Conservation (phyloP, 2,888 invertebrate species). For the Tolmerus cingulatus region DNA sequence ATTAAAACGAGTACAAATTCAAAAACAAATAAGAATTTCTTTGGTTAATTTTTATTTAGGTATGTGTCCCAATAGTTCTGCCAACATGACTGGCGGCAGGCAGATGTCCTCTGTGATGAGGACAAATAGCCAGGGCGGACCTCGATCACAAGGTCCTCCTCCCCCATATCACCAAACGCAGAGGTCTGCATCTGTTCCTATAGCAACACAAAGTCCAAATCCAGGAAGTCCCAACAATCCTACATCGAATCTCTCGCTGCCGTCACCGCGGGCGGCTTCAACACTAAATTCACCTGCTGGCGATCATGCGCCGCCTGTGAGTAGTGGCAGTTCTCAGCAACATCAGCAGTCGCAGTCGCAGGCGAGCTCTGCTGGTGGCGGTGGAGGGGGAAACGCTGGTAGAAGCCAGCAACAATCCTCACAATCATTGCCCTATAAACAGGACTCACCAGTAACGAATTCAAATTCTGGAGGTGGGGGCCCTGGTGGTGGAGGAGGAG, state of each 20-base stretch:
- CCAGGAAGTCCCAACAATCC: constrained; percentile 77
- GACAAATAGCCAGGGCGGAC: constrained; percentile 52
- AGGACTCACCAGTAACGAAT: constrained; percentile 21
- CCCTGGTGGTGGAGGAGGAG: neutral
- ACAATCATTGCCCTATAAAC: constrained; percentile 63
- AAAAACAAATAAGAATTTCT: too few relatives aligned
- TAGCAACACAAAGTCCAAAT: constrained; percentile 77
- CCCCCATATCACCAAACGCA: constrained; percentile 80
- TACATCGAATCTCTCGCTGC: constrained; percentile 74
- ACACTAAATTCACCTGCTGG: constrained; percentile 75
- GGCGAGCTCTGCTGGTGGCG: constrained; percentile 30
- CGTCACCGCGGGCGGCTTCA: constrained; percentile 74
- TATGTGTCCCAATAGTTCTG: constrained; percentile 1
- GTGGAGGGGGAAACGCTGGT: constrained; percentile 43
- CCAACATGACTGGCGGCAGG: constrained; percentile 44
- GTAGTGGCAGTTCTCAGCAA: constrained; percentile 45
- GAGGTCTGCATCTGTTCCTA: constrained; percentile 76
- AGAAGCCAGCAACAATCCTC: constrained; percentile 41
- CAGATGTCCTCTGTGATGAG: constrained; percentile 49
- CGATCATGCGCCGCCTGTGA: constrained; percentile 64
- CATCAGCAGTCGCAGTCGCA: neutral
- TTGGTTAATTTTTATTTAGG: neutral
- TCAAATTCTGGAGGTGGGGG: neutral
- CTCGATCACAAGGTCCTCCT: constrained; percentile 76
- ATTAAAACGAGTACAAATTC: too few relatives aligned